Evolutionary conservation across 2,888 invertebrate species (phyloP), one percentile per base, ranked within the genome.

Genomic region (Acleris holmiana): DNA sequence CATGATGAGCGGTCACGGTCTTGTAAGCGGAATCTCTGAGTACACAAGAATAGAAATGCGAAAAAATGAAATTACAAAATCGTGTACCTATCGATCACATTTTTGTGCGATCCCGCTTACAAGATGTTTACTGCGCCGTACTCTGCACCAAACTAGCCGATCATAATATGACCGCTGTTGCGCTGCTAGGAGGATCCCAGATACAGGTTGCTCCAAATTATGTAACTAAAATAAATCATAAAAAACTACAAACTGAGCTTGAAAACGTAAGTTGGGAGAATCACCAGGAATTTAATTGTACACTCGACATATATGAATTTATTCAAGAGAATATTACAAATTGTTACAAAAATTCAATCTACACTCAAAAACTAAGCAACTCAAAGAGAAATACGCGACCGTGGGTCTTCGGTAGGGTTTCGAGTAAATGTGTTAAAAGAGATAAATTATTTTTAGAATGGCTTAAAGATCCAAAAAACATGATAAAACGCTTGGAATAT

Each of bases 71-170:
- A 17, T 44, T 0, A 23, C 49, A n/a, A 49, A 49, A 49, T 6
- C 23, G 10, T 49, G 49, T 17, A n/a, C n/a, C n/a, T n/a, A 49
- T 55, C 8, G 55, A 55, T 44, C 55, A 55, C 18, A 46, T 55
- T 25, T 44, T 55, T 7, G 23, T 10, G 2, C 41, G 55, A 55
- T 44, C 44, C 23, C 55, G 23, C n/a, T 44, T 25, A 10, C n/a
- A 17, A 48, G 57, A 57, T 48, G 47, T 57, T 13, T 57, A 48
- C 57, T 57, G 47, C 46, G 57, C 7, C 15, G 57, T 47, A 29
- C 18, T 57, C 35, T 21, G 47, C 48, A 57, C 57, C 15, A 21
- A 35, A 57, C 35, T 48, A n/a, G 57, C 57, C 19, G 57, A 48
- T n/a, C 57, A 57, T 21, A 25, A 18, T 4, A 44, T 56, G 46